Evolutionary conservation across 2,797 vertebrate genomes (phyloP).

Genomic region (Artibeus lituratus): DNA sequence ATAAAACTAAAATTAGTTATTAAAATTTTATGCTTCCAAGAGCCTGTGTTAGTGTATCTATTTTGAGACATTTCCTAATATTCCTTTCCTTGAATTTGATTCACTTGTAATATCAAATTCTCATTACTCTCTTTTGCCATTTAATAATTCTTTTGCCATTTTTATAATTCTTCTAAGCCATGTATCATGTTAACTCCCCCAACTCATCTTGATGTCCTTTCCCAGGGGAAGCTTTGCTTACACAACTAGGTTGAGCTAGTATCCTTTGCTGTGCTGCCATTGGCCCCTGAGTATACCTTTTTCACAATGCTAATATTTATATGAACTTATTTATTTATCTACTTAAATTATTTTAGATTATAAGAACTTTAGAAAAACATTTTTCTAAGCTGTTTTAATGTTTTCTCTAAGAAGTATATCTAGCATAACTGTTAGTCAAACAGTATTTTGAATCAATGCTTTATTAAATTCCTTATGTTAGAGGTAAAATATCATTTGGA

Average conservation of each 20-base stretch:
- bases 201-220: not conserved
- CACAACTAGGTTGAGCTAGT: not conserved
- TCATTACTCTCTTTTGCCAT: not conserved
- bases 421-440: not conserved
- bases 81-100: not conserved
- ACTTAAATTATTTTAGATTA: not conserved
- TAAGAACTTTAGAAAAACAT: not conserved
- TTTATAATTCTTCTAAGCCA: not conserved
- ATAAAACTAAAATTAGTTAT: not conserved
- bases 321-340: not conserved
- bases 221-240: not conserved
- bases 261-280: not conserved
- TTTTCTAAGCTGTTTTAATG: not conserved
- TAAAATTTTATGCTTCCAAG: not conserved
- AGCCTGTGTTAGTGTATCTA: not conserved
- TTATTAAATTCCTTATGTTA: not conserved
- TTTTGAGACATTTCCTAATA: not conserved
- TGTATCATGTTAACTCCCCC: not conserved
- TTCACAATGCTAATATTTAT: not conserved
- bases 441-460: not conserved
- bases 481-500: not conserved
- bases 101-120: not conserved
- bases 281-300: not conserved
- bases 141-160: not conserved
- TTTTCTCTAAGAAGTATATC: not conserved